A percentile compares a stretch with the other conserved stretches of the same genome.
Conservation (phyloP, 2,888 invertebrate genomes). For the Drosophila buzzatii region DNA sequence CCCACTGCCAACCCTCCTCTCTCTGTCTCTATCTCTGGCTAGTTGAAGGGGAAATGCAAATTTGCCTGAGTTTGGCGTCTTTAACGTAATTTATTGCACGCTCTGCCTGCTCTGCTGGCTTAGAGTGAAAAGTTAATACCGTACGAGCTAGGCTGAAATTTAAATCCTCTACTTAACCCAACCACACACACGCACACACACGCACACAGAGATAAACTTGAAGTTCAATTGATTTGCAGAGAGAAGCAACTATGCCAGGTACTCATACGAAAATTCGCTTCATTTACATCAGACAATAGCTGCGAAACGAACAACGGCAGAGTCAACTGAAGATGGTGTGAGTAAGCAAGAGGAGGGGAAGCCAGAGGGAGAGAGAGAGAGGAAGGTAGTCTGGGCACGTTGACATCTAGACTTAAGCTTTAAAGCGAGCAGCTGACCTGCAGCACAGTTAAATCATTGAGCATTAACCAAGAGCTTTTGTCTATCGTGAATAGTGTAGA, state of each 20-base stretch:
- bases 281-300: slow-evolving; percentile 74
- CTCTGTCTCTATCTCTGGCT: neutral
- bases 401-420: slow-evolving; percentile 19
- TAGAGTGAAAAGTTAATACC: slow-evolving; percentile 76
- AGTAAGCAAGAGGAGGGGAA: neutral
- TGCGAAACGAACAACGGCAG: slow-evolving; percentile 58
- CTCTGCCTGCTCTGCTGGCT: slow-evolving; percentile 52
- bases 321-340: slow-evolving; percentile 6
- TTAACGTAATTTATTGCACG: slow-evolving; percentile 75
- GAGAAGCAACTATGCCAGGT: slow-evolving; percentile 64
- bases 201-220: slow-evolving; percentile 27
- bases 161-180: slow-evolving; percentile 48
- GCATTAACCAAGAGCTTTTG: slow-evolving; percentile 27
- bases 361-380: neutral
- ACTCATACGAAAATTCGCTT: slow-evolving; percentile 67
- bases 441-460: slow-evolving; percentile 46
- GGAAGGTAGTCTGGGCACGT: slow-evolving; percentile 19
- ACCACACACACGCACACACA: slow-evolving; percentile 12
- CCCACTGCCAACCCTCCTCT: neutral
- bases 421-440: slow-evolving; percentile 44
- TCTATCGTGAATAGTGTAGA: slow-evolving; percentile 8
- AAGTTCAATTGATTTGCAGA: slow-evolving; percentile 70
- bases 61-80: slow-evolving; percentile 76
- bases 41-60: slow-evolving; percentile 55
- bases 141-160: slow-evolving; percentile 47